Evolutionary conservation across 2,888 invertebrate genomes (phyloP), one percentile per base, ranked within the genome.

Genomic region (Nineta flava): DNA sequence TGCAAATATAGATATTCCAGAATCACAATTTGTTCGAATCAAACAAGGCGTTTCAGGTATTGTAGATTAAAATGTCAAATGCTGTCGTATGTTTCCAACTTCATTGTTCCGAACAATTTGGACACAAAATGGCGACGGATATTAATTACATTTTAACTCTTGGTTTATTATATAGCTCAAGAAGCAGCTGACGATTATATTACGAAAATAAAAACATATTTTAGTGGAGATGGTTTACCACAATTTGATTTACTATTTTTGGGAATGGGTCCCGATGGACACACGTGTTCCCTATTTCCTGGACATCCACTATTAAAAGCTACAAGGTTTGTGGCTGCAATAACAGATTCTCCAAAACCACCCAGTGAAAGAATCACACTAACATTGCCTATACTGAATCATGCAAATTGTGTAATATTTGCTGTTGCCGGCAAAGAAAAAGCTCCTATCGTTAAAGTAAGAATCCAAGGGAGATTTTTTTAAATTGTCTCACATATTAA

Each of bases 261-360:
- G 17, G 99, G 99, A 12, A 85, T 97, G 80, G 99, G 99, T 0
- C 96, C 95, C 0, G 99, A 99, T 63, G 97, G 97, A 0, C 99
- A 99, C 66, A 97, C 96, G 0, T 95, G 95, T 62, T 97, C 97
- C 0, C 68, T 99, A 13, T 99, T 99, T 68, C 97, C 99, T 0
- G 81, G 75, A 1, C 88, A 90, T 63, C 65, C 69, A 0, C 63
- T 83, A 7, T 67, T 88, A 2, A 62, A 76, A 0, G 87, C 86
- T 61, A 71, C 64, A 0, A 62, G 63, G 1, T 65, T 75, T 45
- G 84, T 96, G 3, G 87, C 90, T 9, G 70, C 86, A 0, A 86
- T 99, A 52, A 77, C 75, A 0, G 88, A 99, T 69, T 95, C 96
- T 0, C 99, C 99, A 0, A 99, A 99, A 64, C 95, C 95, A 15